phyloP scores from a whole-genome alignment of 2,113 vertebrate species.

The Scomber colias region DNA sequence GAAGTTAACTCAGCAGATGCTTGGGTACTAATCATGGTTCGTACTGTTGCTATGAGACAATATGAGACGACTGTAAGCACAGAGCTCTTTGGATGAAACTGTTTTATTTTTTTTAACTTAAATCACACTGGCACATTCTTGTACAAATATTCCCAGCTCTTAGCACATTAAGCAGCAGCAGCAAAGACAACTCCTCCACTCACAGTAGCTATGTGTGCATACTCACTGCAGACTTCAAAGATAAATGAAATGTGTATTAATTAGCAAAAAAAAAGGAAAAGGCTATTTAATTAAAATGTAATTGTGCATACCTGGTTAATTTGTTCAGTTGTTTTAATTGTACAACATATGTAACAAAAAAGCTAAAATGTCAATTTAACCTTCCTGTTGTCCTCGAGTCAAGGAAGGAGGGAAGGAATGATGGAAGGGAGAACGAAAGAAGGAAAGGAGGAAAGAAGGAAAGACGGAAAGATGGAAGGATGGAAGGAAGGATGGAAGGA shows the following conservation, averaged over 20 bases:
- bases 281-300: neutral
- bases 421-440: too few relatives aligned
- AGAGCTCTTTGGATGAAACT: slow-evolving; percentile 64
- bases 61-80: slow-evolving; percentile 51
- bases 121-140: slow-evolving; percentile 60
- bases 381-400: too few relatives aligned
- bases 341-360: too few relatives aligned
- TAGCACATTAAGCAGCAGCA: slow-evolving; percentile 32
- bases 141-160: slow-evolving; percentile 58
- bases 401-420: too few relatives aligned
- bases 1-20: slow-evolving; percentile 67
- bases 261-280: neutral
- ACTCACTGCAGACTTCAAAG: neutral
- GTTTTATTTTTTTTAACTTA: slow-evolving; percentile 53
- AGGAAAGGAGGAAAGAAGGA: too few relatives aligned
- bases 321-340: neutral
- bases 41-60: slow-evolving; percentile 72
- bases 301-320: too few relatives aligned
- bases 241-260: neutral
- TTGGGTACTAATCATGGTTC: slow-evolving; percentile 54
- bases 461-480: too few relatives aligned
- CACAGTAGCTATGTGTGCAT: neutral
- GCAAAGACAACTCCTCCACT: neutral
- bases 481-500: too few relatives aligned
- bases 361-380: too few relatives aligned